Evolutionary conservation across 2,888 invertebrate genomes (phyloP), one percentile per base, ranked within the genome.

Genomic region (Thera obeliscata): DNA sequence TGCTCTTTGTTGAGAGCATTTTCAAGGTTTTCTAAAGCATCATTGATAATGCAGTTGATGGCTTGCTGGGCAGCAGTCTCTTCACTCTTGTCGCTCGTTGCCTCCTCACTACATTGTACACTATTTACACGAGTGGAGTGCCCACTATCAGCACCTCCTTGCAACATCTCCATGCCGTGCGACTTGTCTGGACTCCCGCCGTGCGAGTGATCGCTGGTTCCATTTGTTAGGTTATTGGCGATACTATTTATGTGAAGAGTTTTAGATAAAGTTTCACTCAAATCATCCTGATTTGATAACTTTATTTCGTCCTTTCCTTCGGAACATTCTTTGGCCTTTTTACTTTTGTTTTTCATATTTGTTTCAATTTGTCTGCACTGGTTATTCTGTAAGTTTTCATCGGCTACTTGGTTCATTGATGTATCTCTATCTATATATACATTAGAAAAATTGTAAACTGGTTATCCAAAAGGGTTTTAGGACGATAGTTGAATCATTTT

Each of bases 261-360:
- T 86, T 90, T 91, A 73, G 83, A 86, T 89, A 93, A 83, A 61
- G 85, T 81, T 74, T 89, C 91, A 81, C 85, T 87, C 81, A 93
- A 80, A 73, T 88, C 86, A 69, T 88, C 88, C 73, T 88, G 87
- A 79, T 87, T 88, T 75, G 85, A 76, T 87, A 88, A 86, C 82
- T 81, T 83, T 83, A 84, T 81, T 74, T 86, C 88, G 66, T 87
- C 87, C 80, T 84, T 82, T 77, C 80, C 80, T 83, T 88, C 87
- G 71, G 88, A 81, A 84, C 87, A 87, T 84, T 93, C 92, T 93
- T 93, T 93, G 91, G 93, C 88, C 87, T 91, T 92, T 89, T 88
- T 90, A 84, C 80, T 87, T 90, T 91, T 91, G 81, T 87, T 91
- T 88, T 87, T 91, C 79, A 87, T 82, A 83, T 81, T 88, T 74